phyloP scores from a whole-genome alignment of 2,888 invertebrate species.

The Labia minor region DNA sequence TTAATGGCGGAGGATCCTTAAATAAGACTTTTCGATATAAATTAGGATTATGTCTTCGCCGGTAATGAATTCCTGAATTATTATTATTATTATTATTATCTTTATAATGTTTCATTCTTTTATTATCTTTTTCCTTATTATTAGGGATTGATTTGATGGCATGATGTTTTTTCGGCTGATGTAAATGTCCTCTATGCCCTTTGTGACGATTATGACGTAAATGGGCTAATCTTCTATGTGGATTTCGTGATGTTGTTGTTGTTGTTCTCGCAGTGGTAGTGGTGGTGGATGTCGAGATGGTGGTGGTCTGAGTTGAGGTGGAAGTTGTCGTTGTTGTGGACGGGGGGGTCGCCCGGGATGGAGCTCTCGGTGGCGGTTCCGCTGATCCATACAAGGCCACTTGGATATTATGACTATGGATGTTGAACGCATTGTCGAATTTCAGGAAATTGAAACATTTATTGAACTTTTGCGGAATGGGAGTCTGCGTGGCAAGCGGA shows the following conservation, averaged over 20 bases:
- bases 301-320: slow-evolving; percentile 29
- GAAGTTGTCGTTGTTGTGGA: slow-evolving; percentile 24
- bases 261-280: slow-evolving; percentile 15
- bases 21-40: background rate
- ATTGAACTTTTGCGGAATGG: slow-evolving; percentile 27
- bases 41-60: background rate
- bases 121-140: too few species aligned
- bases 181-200: background rate
- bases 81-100: background rate
- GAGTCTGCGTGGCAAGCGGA: slow-evolving; percentile 35
- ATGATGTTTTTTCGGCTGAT: background rate
- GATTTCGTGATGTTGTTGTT: background rate
- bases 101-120: too few species aligned
- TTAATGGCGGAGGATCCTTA: background rate
- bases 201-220: background rate
- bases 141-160: background rate
- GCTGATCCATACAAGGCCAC: slow-evolving; percentile 35
- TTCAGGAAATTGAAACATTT: slow-evolving; percentile 54
- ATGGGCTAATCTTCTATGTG: background rate
- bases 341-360: slow-evolving; percentile 30
- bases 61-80: background rate
- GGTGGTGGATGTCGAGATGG: slow-evolving; percentile 31
- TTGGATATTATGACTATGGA: slow-evolving; percentile 48
- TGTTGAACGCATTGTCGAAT: slow-evolving; percentile 49
- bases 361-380: slow-evolving; percentile 36